Evolutionary conservation across 2,888 invertebrate genomes (phyloP).

Genomic region (Elgonia sp.): DNA sequence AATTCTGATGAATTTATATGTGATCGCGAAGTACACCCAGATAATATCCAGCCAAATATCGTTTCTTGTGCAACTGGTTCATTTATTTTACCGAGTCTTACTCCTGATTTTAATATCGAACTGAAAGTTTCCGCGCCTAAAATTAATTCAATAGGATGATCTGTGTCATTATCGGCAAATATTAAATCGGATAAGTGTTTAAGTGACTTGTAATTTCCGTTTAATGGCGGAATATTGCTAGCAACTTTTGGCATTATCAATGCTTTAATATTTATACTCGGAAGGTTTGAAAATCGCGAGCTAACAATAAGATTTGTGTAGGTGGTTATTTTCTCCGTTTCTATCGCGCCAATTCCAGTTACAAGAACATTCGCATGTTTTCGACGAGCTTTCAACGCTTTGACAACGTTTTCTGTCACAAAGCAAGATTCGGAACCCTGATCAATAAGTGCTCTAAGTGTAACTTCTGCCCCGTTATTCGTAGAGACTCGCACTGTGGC

Average conservation of each 20-base stretch:
- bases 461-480: background rate
- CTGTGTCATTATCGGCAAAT: too few species aligned
- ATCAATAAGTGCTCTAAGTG: background rate
- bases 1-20: too few species aligned
- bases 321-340: background rate
- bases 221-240: background rate
- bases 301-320: background rate
- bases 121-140: background rate
- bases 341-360: background rate
- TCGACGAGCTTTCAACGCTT: background rate
- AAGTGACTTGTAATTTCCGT: too few species aligned
- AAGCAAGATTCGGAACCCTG: background rate
- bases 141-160: background rate
- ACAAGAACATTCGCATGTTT: background rate
- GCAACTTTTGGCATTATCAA: background rate
- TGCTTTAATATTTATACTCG: background rate
- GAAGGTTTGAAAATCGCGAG: background rate
- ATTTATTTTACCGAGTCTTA: background rate
- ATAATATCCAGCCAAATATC: background rate
- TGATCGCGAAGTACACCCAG: background rate
- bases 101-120: background rate
- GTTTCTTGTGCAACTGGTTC: slow-evolving; percentile 6
- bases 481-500: background rate
- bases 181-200: too few species aligned
- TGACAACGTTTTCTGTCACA: background rate